Base-by-base conservation (phyloP, 2,113 vertebrate species). In the Strigops habroptila region DNA sequence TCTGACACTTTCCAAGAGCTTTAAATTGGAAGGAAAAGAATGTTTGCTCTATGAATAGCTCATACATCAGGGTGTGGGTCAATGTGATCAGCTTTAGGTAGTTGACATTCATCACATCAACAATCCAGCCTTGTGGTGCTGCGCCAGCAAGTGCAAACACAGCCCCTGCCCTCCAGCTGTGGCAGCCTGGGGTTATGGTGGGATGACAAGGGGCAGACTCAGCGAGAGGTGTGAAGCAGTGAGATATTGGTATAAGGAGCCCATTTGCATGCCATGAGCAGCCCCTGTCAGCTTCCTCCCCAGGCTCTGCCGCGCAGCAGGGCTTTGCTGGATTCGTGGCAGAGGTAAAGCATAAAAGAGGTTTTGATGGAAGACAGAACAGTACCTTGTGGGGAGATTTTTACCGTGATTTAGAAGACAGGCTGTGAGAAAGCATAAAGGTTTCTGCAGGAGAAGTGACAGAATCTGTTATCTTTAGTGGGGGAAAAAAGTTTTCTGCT, bases 401-500 rank as follows among this genome's bases (percentile, higher is more conserved):
- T 93, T 76, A 52, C 67, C 31, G 3, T 80, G 82, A 91, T 95
- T 96, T 94, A 96, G 57, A 87, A 37, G 49, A 28, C 57, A 92
- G 87, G 35, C 86, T 82, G 52, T 53, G 59, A 91, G 91, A 77
- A 88, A 46, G 63, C 65, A 65, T 94, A 37, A 62, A 95, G 91
- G 67, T 46, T 43, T 86, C 90, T 94, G 71, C 53, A 80, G 70
- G 75, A 95, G 90, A 88, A 85, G 87, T 73, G 84, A 83, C 79
- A 83, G 91, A 90, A 85, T 88, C 71, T 91, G 67, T 91, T 95
- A 23, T 65, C 78, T 80, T 74, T 81, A 85, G 63, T n/a, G 63
- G 88, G 60, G 68, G 48, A 90, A 95, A 59, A 57, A 86, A 86
- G 53, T 95, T 93, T 87, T 93, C 63, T 77, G 71, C 83, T 82